A percentile compares a stretch with the other conserved stretches of the same genome.
These are phyloP conservation scores for Tupiocoris notatus DNA, from an alignment of 2,888 invertebrate genomes.

Conservation along the genomic window DNA sequence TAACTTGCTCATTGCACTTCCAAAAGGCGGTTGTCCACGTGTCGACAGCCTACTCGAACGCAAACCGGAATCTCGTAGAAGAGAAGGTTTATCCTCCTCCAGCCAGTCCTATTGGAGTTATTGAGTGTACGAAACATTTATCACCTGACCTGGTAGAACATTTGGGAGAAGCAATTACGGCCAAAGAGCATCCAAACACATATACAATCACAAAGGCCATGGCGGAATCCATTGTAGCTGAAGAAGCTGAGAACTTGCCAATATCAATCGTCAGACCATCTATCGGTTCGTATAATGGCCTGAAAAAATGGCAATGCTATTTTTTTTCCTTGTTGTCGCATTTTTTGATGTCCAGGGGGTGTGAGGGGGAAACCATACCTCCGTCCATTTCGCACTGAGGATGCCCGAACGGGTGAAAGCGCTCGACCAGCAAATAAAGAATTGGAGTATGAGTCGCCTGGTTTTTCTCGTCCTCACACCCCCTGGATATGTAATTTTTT, in stretches of 20 bases:
- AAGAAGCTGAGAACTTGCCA: constrained; percentile 62
- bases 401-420: too few relatives aligned
- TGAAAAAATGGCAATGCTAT: too few relatives aligned
- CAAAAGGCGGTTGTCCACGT: constrained; percentile 70
- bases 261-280: constrained; percentile 69
- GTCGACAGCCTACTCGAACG: constrained; percentile 80
- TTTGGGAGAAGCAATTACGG: constrained; percentile 54
- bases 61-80: constrained; percentile 57
- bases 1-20: not conserved
- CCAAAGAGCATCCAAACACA: constrained; percentile 64
- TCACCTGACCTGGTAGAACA: constrained; percentile 56
- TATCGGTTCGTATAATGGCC: too few relatives aligned
- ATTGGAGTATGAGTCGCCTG: too few relatives aligned
- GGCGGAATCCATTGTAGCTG: constrained; percentile 64
- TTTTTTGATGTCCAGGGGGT: too few relatives aligned
- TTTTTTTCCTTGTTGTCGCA: too few relatives aligned
- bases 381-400: too few relatives aligned
- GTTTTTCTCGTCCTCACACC: too few relatives aligned
- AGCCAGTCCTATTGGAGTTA: constrained; percentile 58
- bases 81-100: constrained; percentile 58
- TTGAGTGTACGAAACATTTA: constrained; percentile 57
- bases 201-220: constrained; percentile 73
- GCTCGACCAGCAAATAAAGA: too few relatives aligned
- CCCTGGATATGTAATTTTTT: too few relatives aligned
- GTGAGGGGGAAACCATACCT: too few relatives aligned